A percentile compares a stretch with the other conserved stretches of the same genome.
These are phyloP conservation scores for Pseudobourletiella spinata DNA, from an alignment of 1,140 invertebrate species.

Conservation along the genomic window DNA sequence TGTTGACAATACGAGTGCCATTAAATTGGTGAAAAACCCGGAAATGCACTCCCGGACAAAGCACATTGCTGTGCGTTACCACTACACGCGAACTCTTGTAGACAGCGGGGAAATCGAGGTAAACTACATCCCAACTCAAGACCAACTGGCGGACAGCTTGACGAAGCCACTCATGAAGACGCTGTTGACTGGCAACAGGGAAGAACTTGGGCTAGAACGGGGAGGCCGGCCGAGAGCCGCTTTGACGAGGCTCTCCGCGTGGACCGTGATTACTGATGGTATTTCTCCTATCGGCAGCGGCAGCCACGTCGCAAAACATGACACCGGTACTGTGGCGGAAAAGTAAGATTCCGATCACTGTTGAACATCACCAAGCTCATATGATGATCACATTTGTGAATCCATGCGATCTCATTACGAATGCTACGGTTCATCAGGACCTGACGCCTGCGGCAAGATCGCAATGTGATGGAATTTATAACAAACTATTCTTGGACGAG, in stretches of 20 bases:
- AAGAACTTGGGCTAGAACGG: no score
- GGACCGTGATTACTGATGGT: no score
- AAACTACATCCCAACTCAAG: constrained; percentile 35
- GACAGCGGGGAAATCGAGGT: constrained; percentile 33
- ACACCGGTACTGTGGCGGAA: constrained; percentile 21
- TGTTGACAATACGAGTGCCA: constrained; percentile 41
- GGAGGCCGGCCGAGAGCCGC: no score
- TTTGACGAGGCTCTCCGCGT: no score
- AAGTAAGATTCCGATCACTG: constrained; percentile 10
- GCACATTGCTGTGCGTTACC: constrained; percentile 38
- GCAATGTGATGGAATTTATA: constrained; percentile 11
- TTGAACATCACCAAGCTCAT: constrained; percentile 4
- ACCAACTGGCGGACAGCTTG: constrained; percentile 38
- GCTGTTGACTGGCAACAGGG: no score
- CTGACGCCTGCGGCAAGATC: neutral
- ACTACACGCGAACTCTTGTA: constrained; percentile 39
- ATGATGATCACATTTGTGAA: constrained; percentile 11
- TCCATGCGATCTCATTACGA: constrained; percentile 4
- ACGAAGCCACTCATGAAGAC: constrained; percentile 1
- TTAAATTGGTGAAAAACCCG: constrained; percentile 41
- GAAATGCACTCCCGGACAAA: constrained; percentile 40
- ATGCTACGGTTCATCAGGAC: constrained; percentile 6
- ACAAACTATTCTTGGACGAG: constrained; percentile 11
- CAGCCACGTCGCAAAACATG: neutral
- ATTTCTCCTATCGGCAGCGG: neutral